Percentiles rank a stretch among this genome's conserved stretches.
phyloP scores from a whole-genome alignment of 2,113 vertebrate species.

The Glaucidium brasilianum region DNA sequence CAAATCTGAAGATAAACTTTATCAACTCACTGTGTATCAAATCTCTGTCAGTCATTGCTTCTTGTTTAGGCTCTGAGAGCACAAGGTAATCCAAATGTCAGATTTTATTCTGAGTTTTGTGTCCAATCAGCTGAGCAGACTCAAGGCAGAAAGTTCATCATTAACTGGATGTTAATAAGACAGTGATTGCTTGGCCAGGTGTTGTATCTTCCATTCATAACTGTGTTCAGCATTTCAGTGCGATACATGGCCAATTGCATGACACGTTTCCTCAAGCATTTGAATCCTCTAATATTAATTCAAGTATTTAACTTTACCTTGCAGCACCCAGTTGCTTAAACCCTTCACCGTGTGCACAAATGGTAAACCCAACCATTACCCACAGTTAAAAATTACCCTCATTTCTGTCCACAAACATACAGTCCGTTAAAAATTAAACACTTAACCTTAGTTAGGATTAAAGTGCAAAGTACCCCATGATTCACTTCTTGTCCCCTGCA shows the following conservation, averaged over 20 bases:
- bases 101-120: fast-evolving
- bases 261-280: background rate
- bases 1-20: background rate
- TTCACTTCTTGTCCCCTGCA: fast-evolving
- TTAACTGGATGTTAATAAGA: background rate
- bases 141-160: background rate
- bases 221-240: background rate
- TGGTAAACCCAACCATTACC: background rate
- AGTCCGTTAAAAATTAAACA: background rate
- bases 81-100: background rate
- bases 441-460: background rate
- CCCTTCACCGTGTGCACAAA: background rate
- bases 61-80: background rate
- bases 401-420: background rate
- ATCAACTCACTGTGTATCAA: background rate
- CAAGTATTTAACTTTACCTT: background rate
- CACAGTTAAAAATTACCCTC: background rate
- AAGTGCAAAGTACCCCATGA: background rate
- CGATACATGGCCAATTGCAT: background rate
- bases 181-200: background rate
- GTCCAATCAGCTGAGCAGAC: background rate
- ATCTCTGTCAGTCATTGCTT: background rate
- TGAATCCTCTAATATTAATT: background rate
- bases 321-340: background rate
- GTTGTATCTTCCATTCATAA: background rate